A percentile compares a stretch with the other conserved stretches of the same genome.
These are phyloP conservation scores for Drosophila ercepeae DNA, from an alignment of 1,140 invertebrate genomes.

Conservation along the genomic window DNA sequence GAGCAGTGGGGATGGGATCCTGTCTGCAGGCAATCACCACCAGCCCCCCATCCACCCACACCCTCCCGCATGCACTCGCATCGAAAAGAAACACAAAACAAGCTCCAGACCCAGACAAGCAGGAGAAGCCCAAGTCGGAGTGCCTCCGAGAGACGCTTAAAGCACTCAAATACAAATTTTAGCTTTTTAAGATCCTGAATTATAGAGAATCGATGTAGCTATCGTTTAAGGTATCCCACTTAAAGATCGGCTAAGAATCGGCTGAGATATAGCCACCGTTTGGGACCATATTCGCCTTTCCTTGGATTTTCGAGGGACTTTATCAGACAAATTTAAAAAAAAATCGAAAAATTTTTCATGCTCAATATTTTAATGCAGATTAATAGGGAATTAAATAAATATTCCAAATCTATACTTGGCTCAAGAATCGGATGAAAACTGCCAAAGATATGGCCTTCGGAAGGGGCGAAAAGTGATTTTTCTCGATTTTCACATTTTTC, in stretches of 20 bases:
- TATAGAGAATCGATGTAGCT: neutral
- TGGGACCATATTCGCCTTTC: too few species aligned
- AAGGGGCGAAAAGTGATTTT: too few species aligned
- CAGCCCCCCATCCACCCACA: conserved; percentile 19
- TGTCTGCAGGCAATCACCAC: conserved; percentile 21
- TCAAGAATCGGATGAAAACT: too few species aligned
- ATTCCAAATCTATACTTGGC: too few species aligned
- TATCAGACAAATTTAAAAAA: neutral
- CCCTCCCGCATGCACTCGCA: conserved; percentile 18
- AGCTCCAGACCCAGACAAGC: conserved; percentile 3
- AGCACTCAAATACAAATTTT: too few species aligned
- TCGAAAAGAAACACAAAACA: conserved; percentile 32
- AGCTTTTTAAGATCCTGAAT: neutral
- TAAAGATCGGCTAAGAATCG: neutral
- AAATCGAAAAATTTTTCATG: too few species aligned
- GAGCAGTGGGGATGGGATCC: conserved; percentile 7
- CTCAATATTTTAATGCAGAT: too few species aligned
- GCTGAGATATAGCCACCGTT: neutral
- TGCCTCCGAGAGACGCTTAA: too few species aligned
- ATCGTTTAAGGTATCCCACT: neutral
- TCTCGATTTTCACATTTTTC: too few species aligned
- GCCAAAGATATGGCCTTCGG: too few species aligned
- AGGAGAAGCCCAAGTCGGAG: neutral
- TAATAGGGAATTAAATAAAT: too few species aligned
- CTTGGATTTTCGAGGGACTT: neutral